phyloP scores from a whole-genome alignment of 1,140 invertebrate species.

The Bombyx mandarina region DNA sequence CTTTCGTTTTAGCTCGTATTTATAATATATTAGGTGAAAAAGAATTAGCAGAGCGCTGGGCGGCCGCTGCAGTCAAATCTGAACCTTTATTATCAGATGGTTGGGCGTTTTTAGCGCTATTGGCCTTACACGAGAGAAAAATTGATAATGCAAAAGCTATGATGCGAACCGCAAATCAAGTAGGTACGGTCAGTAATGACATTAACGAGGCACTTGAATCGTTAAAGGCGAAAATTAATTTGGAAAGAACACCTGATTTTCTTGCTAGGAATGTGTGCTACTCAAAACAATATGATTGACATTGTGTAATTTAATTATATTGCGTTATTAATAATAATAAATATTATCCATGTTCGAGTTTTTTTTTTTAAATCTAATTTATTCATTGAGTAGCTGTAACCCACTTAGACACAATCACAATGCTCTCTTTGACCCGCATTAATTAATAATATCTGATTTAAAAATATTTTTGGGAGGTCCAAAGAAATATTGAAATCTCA shows the following conservation, averaged over 20 bases:
- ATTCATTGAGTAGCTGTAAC: too few species aligned
- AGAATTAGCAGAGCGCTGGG: constrained; percentile 44
- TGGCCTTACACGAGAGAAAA: constrained; percentile 41
- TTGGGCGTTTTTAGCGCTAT: constrained; percentile 47
- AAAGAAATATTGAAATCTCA: too few species aligned
- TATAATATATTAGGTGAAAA: constrained; percentile 35
- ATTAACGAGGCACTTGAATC: constrained; percentile 40
- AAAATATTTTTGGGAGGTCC: too few species aligned
- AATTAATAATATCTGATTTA: too few species aligned
- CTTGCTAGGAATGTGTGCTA: constrained; percentile 44
- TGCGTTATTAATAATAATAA: too few species aligned
- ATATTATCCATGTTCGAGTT: too few species aligned
- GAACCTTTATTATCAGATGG: constrained; percentile 51
- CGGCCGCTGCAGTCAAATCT: constrained; percentile 38
- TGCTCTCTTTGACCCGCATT: too few species aligned
- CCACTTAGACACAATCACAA: too few species aligned
- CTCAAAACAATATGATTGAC: too few species aligned
- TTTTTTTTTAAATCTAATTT: too few species aligned
- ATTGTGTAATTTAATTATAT: too few species aligned
- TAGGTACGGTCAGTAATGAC: constrained; percentile 37
- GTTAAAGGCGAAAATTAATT: constrained; percentile 29
- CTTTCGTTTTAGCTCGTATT: constrained; percentile 39
- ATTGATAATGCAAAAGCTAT: constrained; percentile 38
- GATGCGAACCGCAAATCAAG: constrained; percentile 51
- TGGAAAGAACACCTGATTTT: constrained; percentile 33